Percentiles rank a stretch among this genome's conserved stretches.
These are phyloP conservation scores for Barnardius zonarius DNA, from an alignment of 2,113 vertebrate genomes.

Conservation along the genomic window DNA sequence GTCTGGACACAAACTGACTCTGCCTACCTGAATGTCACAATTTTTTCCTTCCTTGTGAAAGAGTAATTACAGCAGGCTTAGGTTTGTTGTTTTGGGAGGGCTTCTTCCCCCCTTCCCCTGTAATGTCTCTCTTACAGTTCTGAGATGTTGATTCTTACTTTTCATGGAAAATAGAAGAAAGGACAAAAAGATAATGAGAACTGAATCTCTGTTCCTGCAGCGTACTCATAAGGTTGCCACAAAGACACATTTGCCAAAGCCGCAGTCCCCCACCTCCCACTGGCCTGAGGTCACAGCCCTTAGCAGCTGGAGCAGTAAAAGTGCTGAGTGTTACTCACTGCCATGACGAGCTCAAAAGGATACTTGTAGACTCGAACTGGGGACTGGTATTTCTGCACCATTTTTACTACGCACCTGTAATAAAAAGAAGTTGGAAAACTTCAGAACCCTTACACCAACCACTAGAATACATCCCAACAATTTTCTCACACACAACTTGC, in stretches of 20 bases:
- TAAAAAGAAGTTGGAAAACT: not conserved
- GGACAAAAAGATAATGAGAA: not conserved
- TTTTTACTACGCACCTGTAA: conserved; percentile 61
- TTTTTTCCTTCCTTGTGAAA: not conserved
- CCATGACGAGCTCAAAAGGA: conserved; percentile 87
- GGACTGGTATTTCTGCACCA: conserved; percentile 88
- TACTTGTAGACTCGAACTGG: conserved; percentile 86
- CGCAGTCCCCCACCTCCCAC: not conserved
- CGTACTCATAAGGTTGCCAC: not conserved
- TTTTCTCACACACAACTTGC: not conserved
- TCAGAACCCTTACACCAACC: not conserved
- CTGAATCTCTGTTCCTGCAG: not conserved
- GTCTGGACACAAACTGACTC: not conserved
- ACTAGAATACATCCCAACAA: accelerated
- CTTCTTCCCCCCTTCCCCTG: accelerated
- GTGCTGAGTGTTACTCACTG: conserved; percentile 73
- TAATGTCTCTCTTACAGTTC: not conserved
- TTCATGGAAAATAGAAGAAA: not conserved
- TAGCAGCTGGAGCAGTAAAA: not conserved
- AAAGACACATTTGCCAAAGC: not conserved
- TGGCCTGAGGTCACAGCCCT: not conserved
- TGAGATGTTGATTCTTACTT: not conserved
- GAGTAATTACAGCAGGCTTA: not conserved
- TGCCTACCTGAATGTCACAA: not conserved
- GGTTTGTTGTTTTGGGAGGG: not conserved